Conservation (phyloP, 64 coral and sea anemone species). For the Montipora cactus region DNA sequence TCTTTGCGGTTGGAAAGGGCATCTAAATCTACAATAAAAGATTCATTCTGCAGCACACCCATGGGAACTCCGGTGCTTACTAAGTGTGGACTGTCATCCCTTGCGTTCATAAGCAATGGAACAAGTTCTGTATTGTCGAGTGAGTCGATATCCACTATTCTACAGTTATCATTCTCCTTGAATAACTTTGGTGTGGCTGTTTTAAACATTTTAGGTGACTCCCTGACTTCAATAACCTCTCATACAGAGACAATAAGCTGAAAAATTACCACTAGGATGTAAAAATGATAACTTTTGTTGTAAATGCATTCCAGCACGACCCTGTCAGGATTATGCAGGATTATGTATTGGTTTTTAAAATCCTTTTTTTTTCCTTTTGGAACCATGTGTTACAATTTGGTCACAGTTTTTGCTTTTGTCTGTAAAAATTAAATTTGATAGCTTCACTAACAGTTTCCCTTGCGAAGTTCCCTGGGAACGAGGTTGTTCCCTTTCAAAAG, state of each 20-base stretch:
- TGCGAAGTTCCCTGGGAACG: no score
- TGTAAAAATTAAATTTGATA: no score
- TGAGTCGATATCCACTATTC: neutral
- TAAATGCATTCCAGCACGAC: neutral
- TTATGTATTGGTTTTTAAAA: no score
- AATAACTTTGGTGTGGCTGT: neutral
- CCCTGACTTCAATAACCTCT: constrained; percentile 10
- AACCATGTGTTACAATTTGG: no score
- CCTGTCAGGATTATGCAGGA: neutral
- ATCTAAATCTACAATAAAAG: constrained; percentile 25
- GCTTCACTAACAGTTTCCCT: no score
- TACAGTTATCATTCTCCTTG: constrained; percentile 1
- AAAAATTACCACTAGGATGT: no score
- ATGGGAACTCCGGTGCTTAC: neutral
- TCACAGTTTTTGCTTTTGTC: no score
- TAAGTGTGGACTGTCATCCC: neutral
- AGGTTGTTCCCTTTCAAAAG: no score
- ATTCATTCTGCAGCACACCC: neutral
- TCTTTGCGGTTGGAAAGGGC: neutral
- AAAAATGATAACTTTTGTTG: neutral
- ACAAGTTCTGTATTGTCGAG: neutral
- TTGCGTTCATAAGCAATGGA: constrained; percentile 6
- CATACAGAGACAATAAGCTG: no score
- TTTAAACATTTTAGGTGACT: constrained; percentile 29
- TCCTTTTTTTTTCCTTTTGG: no score